Evolutionary conservation across 1,140 invertebrate species (phyloP).

Genomic region (Megalonaias nervosa): DNA sequence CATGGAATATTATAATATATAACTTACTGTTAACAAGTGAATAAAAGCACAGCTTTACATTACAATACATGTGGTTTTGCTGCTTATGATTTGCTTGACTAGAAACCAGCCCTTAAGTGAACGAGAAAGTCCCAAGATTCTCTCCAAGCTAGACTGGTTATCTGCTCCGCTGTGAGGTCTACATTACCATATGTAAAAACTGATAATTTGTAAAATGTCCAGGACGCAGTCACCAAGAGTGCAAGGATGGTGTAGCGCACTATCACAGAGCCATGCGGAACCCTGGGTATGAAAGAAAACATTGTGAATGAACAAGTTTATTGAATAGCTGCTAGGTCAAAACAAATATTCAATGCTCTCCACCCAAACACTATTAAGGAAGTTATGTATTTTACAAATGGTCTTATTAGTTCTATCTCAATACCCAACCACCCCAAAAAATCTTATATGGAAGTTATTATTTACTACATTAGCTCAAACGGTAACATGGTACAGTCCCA

Average conservation of each 20-base stretch:
- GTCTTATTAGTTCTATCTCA: background rate
- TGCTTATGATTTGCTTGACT: no score
- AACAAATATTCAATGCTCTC: background rate
- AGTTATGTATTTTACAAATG: constrained; percentile 1
- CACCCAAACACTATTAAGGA: background rate
- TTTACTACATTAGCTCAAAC: background rate
- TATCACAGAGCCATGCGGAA: constrained; percentile 20
- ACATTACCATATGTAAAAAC: constrained; percentile 47
- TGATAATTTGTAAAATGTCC: constrained; percentile 43
- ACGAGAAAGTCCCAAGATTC: constrained; percentile 58
- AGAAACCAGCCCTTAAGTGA: constrained; percentile 9
- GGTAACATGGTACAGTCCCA: no score
- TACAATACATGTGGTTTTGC: no score
- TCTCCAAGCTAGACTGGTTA: constrained; percentile 45
- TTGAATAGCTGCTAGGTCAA: background rate
- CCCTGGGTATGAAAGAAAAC: constrained; percentile 35
- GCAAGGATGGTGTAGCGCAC: constrained; percentile 33
- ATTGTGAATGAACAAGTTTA: background rate
- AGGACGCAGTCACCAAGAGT: constrained; percentile 33
- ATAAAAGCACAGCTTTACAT: no score
- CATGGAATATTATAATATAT: no score
- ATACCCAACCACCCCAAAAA: background rate
- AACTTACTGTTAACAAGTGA: no score
- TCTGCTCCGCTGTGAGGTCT: constrained; percentile 37
- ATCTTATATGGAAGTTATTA: background rate